Base-by-base conservation (phyloP, 2,113 vertebrate genomes). In the Mormyrus iriodes region DNA sequence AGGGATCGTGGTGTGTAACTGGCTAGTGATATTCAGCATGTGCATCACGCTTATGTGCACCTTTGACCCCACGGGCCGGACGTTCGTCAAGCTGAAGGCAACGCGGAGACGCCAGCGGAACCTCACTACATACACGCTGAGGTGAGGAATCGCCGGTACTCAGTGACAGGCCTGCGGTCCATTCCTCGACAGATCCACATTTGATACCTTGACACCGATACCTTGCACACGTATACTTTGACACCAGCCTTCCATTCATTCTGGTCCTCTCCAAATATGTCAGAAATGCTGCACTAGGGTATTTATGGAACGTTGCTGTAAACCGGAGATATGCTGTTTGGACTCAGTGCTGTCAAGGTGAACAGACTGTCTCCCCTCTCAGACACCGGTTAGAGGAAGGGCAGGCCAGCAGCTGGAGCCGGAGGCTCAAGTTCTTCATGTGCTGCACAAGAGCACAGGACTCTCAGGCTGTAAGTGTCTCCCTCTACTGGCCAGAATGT, bases 1-100 rank as follows among this genome's bases (percentile, higher is more conserved):
- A 99, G 98, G 98, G 86, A 99, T 99, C 91, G 98, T 99, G 48
- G 97, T 97, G 58, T 99, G 98, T 94, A 99, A 99, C 94, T 99
- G 98, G 98, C 97, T 99, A 3, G 98, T 99, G 91, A 99, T 99
- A 93, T 96, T 99, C 90, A 99, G 98, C 0, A 97, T 99, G 89
- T 99, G 97, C 93, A 97, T 99, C 94, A 99, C 98, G 0, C 97
- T 99, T 86, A 97, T 98, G 91, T 99, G 98, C 3, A 98, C 99
- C 90, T 99, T 99, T 1, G 98, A 99, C 92, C 98, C 98, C 13
- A 99, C 98, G 1, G 98, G 98, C 85, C 95, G 98, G 88, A 99
- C 98, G 2, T 99, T 99, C 5, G 98, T 99, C 93, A 99, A 99
- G 87, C 96, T 99, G 88, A 97, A 98, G 0, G 98, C 98, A 91